Conservation (phyloP, 2,888 invertebrate species). For the Cryptocephalus moraei region DNA sequence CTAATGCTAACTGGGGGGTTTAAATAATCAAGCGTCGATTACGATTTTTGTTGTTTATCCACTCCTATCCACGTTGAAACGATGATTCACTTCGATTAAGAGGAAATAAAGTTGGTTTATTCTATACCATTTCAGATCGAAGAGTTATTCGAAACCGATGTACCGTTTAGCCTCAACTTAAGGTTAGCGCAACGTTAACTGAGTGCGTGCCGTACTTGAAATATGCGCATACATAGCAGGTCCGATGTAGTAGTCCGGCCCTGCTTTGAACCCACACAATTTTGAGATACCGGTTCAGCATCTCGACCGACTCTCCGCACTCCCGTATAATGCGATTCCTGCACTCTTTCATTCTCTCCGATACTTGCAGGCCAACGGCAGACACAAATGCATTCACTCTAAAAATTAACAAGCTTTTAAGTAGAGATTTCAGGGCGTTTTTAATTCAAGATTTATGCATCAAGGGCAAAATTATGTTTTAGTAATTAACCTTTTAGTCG, state of each 20-base stretch:
- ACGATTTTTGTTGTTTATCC: too few relatives aligned
- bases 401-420: slow-evolving; percentile 16
- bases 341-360: slow-evolving; percentile 4
- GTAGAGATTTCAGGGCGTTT: slow-evolving; percentile 29
- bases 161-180: too few relatives aligned
- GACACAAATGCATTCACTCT: background rate
- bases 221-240: too few relatives aligned
- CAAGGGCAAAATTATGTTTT: slow-evolving; percentile 21
- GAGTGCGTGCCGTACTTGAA: too few relatives aligned
- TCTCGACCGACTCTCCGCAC: background rate
- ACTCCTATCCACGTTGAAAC: too few relatives aligned
- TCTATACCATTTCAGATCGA: too few relatives aligned
- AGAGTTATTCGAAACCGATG: too few relatives aligned
- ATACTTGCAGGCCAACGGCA: background rate
- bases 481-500: slow-evolving; percentile 19
- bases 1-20: too few relatives aligned
- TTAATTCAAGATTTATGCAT: slow-evolving; percentile 28
- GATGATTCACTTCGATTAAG: too few relatives aligned
- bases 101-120: too few relatives aligned
- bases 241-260: slow-evolving; percentile 1
- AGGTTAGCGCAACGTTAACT: too few relatives aligned
- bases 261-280: slow-evolving; percentile 9
- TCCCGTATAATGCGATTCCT: slow-evolving; percentile 9
- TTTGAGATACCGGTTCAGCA: slow-evolving; percentile 9
- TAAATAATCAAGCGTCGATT: too few relatives aligned